These are phyloP conservation scores for Oryzias curvinotus DNA, from an alignment of 2,113 vertebrate genomes.

Conservation along the genomic window DNA sequence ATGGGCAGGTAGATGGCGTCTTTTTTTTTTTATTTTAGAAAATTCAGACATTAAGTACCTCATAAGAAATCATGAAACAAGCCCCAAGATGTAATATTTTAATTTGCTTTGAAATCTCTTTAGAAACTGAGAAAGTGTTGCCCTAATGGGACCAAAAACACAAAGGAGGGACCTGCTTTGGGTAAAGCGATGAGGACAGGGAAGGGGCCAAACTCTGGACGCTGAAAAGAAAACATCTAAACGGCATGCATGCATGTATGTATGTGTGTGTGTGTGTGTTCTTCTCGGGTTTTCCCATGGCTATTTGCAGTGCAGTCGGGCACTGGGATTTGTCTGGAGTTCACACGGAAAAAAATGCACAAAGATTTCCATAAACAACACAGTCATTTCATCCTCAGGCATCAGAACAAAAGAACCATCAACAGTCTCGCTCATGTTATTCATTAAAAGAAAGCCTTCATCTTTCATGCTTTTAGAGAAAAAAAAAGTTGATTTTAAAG, in stretches of 20 bases:
- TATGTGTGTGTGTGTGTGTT: conserved; percentile 15
- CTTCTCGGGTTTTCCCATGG: conserved; percentile 44
- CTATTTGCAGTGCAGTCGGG: conserved; percentile 52
- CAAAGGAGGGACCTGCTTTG: conserved; percentile 2
- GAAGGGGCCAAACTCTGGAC: conserved; percentile 29
- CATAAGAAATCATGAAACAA: conserved; percentile 12
- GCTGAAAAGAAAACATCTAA: conserved; percentile 32
- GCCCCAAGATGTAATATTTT: conserved; percentile 18
- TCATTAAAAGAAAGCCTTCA: not conserved
- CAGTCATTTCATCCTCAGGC: conserved; percentile 10
- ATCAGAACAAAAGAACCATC: conserved; percentile 5
- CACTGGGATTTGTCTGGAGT: conserved; percentile 48
- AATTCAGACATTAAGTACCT: not conserved
- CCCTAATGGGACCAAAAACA: conserved; percentile 19
- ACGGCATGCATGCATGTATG: not conserved
- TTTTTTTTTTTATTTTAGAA: not conserved
- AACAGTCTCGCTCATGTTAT: conserved; percentile 16
- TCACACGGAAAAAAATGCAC: conserved; percentile 20
- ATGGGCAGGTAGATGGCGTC: too few relatives aligned
- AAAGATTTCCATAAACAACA: not conserved
- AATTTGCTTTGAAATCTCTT: conserved; percentile 12
- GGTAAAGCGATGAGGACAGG: conserved; percentile 25
- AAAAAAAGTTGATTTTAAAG: not conserved
- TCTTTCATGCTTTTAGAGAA: not conserved
- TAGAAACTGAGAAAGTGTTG: conserved; percentile 16